Evolutionary conservation across 1,140 invertebrate species (phyloP), one percentile per base, ranked within the genome.

Genomic region (Charaxes varanes): DNA sequence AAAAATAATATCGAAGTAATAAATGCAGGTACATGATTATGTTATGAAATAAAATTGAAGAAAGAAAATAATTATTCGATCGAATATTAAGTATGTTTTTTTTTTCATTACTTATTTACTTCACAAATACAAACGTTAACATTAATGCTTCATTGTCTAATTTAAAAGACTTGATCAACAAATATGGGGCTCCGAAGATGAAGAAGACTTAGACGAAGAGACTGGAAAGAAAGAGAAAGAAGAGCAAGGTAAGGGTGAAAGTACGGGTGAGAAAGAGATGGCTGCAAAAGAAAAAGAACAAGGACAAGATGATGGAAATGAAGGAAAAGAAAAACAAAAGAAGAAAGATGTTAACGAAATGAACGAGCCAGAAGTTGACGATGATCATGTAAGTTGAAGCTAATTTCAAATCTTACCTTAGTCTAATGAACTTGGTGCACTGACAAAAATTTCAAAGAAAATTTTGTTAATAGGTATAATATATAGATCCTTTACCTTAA

Each of bases 181-280:
- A 87, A 91, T 97, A 62, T 98, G 96, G 96, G 95, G 93, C 8
- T 91, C 92, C 13, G 93, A 95, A 56, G 88, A 90, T 38, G 91
- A 94, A 53, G 90, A 92, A 27, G 86, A 90, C 19, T 74, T 89
- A 36, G 85, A 89, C 10, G 87, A 92, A 23, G 81, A 90, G 11
- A 76, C 90, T 23, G 83, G 87, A 2, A 85, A 87, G 24, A 86
- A 90, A 35, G 88, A 91, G 2, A 88, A 92, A 35, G 86, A 91
- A 49, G 86, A 87, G 32, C 74, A 73, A 23, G 82, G 84, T 19
- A 65, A 61, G 38, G 84, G 84, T 10, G 78, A 85, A 48, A 78
- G 74, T 36, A 73, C 77, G 0, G 82, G 74, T 0, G 82, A 86
- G 36, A 86, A 91, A 81, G 84, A 92, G 53, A 93, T 93, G 88